Base-by-base conservation (phyloP, 1,140 invertebrate genomes). In the Drosophila arizonae region DNA sequence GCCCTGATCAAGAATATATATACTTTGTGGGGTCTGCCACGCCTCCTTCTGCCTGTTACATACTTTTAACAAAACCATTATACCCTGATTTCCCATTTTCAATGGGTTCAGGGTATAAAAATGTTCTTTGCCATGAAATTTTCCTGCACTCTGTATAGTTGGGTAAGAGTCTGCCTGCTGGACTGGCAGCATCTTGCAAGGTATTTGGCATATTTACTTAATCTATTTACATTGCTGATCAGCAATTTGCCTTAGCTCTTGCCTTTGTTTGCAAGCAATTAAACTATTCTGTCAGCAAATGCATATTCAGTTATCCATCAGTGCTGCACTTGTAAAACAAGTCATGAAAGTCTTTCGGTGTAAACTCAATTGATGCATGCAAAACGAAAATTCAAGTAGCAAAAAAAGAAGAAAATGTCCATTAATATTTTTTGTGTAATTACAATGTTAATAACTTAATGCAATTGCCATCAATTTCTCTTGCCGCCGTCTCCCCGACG, bases 371-470 rank as follows among this genome's bases (percentile, higher is more conserved):
- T 77, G 70, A 48, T 72, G 55, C 52, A 66, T 15, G n/a, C 6
- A 33, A 41, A 21, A 39, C 26, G 6, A 9, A 41, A 41, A 15
- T 10, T 17, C 17, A 17, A 17, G 17, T 1, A 17, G 17, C 17
- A 17, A 17, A 17, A 17, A n/a, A 24, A 36, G 24, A 39, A 24
- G 46, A 76, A 85, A 85, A 76, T 81, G 56, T 85, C 78, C 82
- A 87, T 87, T 86, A 72, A 81, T 78, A 81, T 50, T 62, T 50
- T 50, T 36, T 45, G 45, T 65, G 71, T 61, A 86, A 86, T 86
- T 86, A 81, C 86, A 87, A 87, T 73, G 72, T 86, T 86, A 86
- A 86, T 85, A 86, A 81, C 85, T 85, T 86, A 85, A 85, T 82
- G 81, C 67, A 79, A 86, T 85, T 86, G 81, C 60, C 81, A 74